Conservation (phyloP, 53 echinoderm and acorn worm species). For the Holothuria scabra region DNA sequence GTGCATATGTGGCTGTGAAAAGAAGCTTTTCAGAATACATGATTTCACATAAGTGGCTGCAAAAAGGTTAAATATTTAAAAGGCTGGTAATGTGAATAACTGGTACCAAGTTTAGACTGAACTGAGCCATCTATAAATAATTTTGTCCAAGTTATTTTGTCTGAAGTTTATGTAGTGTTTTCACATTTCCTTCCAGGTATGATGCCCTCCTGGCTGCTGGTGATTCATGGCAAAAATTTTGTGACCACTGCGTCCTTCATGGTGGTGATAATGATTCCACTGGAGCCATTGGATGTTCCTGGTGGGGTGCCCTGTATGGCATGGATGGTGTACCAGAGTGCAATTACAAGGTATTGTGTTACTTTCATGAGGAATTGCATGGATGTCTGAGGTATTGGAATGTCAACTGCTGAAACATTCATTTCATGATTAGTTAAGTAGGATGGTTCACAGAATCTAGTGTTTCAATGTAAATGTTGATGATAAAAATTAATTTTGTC, state of each 20-base stretch:
- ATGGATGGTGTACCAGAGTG: constrained; percentile 74
- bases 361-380: not conserved
- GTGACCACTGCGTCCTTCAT: constrained; percentile 79
- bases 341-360: constrained; percentile 69
- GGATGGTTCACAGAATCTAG: not conserved
- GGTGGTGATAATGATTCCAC: constrained; percentile 95
- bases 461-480: not conserved
- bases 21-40: too few relatives aligned
- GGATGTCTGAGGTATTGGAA: too few relatives aligned
- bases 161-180: too few relatives aligned
- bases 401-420: too few relatives aligned
- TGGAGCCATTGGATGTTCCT: constrained; percentile 81
- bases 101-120: too few relatives aligned
- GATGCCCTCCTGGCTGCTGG: constrained; percentile 89
- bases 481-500: not conserved
- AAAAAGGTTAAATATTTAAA: too few relatives aligned
- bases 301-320: constrained; percentile 92
- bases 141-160: too few relatives aligned
- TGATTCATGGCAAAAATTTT: constrained; percentile 85
- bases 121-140: too few relatives aligned
- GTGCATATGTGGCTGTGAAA: too few relatives aligned
- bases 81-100: too few relatives aligned
- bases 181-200: constrained; percentile 49
- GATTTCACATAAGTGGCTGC: too few relatives aligned
- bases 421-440: too few relatives aligned